Evolutionary conservation across 2,797 vertebrate genomes (phyloP).

Genomic region (Sciaenops ocellatus): DNA sequence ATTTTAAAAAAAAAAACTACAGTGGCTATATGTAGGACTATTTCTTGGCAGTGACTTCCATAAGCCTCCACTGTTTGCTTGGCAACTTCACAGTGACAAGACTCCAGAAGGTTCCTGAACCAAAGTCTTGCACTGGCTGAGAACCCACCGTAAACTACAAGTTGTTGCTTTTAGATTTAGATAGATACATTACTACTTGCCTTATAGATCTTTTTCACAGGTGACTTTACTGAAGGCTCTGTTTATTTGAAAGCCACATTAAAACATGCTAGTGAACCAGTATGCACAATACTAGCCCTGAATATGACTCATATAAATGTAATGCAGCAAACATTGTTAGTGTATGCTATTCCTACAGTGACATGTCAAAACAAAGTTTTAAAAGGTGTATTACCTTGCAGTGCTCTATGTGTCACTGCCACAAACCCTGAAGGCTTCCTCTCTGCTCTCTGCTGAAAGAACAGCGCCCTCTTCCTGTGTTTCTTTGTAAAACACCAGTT

Average conservation of each 20-base stretch:
- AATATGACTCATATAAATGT: neutral
- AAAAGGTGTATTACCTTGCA: neutral
- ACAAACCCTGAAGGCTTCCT: neutral
- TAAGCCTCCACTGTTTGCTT: neutral
- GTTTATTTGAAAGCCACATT: constrained; percentile 12
- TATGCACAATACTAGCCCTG: neutral
- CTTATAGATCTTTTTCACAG: neutral
- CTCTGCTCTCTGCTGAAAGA: constrained; percentile 6
- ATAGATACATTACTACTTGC: neutral
- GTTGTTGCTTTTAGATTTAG: neutral
- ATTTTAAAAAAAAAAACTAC: too few relatives aligned
- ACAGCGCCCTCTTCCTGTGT: constrained; percentile 54
- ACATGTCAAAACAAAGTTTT: neutral
- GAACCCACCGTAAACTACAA: neutral
- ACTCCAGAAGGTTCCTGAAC: neutral
- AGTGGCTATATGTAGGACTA: neutral
- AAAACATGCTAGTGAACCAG: neutral
- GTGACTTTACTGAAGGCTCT: neutral
- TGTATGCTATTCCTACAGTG: neutral
- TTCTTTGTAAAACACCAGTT: constrained; percentile 1
- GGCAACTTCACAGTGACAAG: neutral
- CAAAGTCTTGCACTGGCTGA: neutral
- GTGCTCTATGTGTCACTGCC: neutral
- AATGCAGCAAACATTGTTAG: neutral
- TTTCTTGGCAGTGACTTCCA: neutral